Base-by-base conservation (phyloP, 2,113 vertebrate genomes). In the Gadus chalcogrammus region DNA sequence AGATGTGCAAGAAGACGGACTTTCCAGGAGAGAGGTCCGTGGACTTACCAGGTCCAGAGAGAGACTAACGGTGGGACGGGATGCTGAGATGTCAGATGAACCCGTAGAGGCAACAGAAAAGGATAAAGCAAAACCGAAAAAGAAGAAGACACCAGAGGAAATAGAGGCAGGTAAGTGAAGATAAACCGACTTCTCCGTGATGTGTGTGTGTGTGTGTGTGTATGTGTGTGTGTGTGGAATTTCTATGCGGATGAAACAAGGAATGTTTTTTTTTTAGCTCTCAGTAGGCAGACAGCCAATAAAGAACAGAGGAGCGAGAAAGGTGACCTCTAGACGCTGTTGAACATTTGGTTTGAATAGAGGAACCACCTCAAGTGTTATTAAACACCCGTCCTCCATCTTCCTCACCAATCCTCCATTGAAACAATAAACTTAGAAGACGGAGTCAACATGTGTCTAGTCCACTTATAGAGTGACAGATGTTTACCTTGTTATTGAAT, bases 141-240 rank as follows among this genome's bases (percentile, higher is more conserved):
- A 82, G 78, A 93, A 90, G 84, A 93, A 92, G 78, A 88, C 89
- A 35, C 83, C 89, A 9, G 88, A 92, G 68, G 90, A 91, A 48
- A 70, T 90, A 0, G 85, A 89, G 71, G 90, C 87, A 89, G 91
- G 92, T 93, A 86, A 82, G 83, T 22, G 4, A 48, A 61, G 9
- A 48, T 48, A 48, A 48, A 48, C 38, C 5, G 42, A 48, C 42
- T 48, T 48, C 42, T 1, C 42, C 8, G 42, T 12, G 9, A 13
- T 48, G 42, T 13, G 8, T 48, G 42, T 12, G 42, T 48, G 42
- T 48, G 42, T 48, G 42, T 48, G 42, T 48, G 38, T 42, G 38
- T 42, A 3, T 42, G 38, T 3, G 38, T 3, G 38, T 42, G 38
- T 42, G 38, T 42, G 38, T 48, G 12, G 0, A 13, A 12, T 13